A percentile compares a stretch with the other conserved stretches of the same genome.
These are phyloP conservation scores for Hippasteria phrygiana DNA, from an alignment of 53 echinoderm and acorn worm species.

Conservation along the genomic window DNA sequence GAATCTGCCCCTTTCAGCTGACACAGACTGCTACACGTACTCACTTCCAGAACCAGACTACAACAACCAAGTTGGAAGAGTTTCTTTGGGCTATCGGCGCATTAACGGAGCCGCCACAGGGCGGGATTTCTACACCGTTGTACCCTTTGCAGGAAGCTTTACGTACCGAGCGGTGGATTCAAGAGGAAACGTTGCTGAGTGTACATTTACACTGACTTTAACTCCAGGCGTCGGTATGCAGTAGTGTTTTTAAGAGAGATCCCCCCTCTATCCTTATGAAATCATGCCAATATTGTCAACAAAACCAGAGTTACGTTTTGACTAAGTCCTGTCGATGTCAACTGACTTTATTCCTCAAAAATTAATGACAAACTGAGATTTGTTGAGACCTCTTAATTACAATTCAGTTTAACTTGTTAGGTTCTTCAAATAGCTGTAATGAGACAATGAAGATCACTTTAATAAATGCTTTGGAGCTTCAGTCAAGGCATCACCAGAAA, in stretches of 20 bases:
- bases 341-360: too few species aligned
- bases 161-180: neutral
- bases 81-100: constrained; percentile 19
- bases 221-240: neutral
- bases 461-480: too few species aligned
- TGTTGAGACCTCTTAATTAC: too few species aligned
- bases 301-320: too few species aligned
- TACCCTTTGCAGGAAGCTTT: constrained; percentile 25
- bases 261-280: neutral
- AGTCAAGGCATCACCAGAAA: too few species aligned
- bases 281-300: too few species aligned
- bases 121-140: constrained; percentile 24
- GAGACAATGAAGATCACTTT: too few species aligned
- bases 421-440: too few species aligned
- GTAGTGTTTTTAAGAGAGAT: neutral
- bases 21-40: constrained; percentile 20
- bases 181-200: constrained; percentile 9
- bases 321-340: too few species aligned
- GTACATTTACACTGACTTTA: constrained; percentile 34
- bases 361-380: too few species aligned
- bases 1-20: neutral
- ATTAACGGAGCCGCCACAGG: constrained; percentile 13
- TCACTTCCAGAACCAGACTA: constrained; percentile 8
- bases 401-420: too few species aligned
- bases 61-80: neutral